Base-by-base conservation (phyloP, 2,888 invertebrate species). In the Beris morrisii region DNA sequence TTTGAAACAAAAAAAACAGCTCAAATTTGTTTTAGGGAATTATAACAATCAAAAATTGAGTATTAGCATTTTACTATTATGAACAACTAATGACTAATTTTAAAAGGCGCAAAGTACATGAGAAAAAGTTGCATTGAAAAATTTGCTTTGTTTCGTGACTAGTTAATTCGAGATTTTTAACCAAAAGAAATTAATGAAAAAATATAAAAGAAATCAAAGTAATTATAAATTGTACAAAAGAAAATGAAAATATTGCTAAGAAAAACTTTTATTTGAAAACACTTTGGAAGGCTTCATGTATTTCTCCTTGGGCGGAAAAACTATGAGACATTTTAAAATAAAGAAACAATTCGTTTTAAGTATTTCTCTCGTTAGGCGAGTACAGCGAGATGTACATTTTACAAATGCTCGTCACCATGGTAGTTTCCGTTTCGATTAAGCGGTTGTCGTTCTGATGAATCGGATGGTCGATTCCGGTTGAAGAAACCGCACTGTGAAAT, bases 401-500 rank as follows among this genome's bases (percentile, higher is more conserved):
- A 89, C 76, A 89, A 86, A 73, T 89, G 89, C 79, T 91, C 91
- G 81, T 91, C 91, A 69, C 90, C 90, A 30, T 85, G 84, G 73
- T 86, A 87, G 69, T 84, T 83, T 55, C 88, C 88, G 74, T 90
- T 89, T 71, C 92, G 85, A 79, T 91, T 90, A 71, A 94, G 81
- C 3, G 93, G 93, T 77, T 93, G 92, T 59, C 92, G 85, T 83
- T 94, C 93, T 52, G 91, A 88, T 73, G 90, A 88, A 77, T 89
- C 88, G 1, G 88, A 85, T 56, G 94, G 94, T 31, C 95, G 87
- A 82, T 93, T 92, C 76, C 95, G 87, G 78, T 93, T 93, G 85
- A 95, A 95, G 87, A 95, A 95, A 69, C 95, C 95, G 79, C 91
- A 91, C 94, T 95, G 82, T 38, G 84, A 83, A 68, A 66, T 65